These are phyloP conservation scores for Hypercompe scribonia DNA, from an alignment of 2,888 invertebrate genomes.

Conservation along the genomic window DNA sequence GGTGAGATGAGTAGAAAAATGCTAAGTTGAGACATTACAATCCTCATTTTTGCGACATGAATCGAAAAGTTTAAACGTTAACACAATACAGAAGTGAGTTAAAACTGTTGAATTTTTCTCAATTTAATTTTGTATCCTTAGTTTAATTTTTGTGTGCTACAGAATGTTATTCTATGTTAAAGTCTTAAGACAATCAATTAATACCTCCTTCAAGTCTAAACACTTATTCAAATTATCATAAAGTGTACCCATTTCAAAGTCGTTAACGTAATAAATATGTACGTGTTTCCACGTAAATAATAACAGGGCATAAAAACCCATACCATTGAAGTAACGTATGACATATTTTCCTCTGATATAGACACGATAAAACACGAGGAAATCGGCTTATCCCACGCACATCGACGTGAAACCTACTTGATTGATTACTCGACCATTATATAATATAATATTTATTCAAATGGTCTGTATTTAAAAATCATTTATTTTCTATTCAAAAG, in stretches of 20 bases:
- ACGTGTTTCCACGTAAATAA: background rate
- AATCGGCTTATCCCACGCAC: constrained; percentile 7
- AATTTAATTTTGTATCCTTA: too few species aligned
- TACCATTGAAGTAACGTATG: background rate
- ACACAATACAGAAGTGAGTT: too few species aligned
- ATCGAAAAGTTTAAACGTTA: too few species aligned
- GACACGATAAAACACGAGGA: constrained; percentile 4
- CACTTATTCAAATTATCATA: background rate
- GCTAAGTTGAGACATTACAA: too few species aligned
- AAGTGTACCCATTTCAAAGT: background rate
- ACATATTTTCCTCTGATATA: constrained; percentile 14
- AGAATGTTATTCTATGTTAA: background rate
- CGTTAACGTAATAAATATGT: background rate
- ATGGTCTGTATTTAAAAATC: background rate
- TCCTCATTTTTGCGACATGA: too few species aligned
- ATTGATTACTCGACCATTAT: constrained; percentile 7
- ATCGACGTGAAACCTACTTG: background rate
- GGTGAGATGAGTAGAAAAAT: too few species aligned
- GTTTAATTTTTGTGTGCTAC: background rate
- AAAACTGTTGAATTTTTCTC: too few species aligned
- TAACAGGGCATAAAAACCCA: constrained; percentile 11
- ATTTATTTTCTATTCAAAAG: background rate
- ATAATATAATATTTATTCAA: constrained; percentile 2
- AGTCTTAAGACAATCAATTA: background rate
- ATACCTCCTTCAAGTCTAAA: background rate